Evolutionary conservation across 2,888 invertebrate species (phyloP).

Genomic region (Erpobdella octoculata): DNA sequence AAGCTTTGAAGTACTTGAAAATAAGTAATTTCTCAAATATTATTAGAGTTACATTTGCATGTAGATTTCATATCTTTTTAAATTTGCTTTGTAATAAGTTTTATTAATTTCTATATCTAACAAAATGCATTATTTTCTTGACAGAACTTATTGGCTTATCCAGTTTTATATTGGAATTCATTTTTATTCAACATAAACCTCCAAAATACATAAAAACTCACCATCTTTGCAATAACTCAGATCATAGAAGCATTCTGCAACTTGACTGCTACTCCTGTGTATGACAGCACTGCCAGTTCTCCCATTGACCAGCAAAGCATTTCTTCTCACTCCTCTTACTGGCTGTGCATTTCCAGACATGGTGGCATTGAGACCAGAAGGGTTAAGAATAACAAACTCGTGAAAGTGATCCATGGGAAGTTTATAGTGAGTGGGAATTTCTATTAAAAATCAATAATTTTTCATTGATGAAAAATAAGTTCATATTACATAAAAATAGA

Average conservation of each 20-base stretch:
- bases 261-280: not conserved
- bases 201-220: not conserved
- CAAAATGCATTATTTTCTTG: too few species aligned
- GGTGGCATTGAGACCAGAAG: constrained; percentile 47
- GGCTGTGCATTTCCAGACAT: constrained; percentile 37
- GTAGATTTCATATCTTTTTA: too few species aligned
- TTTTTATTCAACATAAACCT: not conserved
- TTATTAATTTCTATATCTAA: too few species aligned
- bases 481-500: too few species aligned
- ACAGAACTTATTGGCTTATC: too few species aligned
- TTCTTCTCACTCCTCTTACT: constrained; percentile 41
- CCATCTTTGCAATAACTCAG: constrained; percentile 22
- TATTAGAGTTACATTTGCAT: too few species aligned
- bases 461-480: not conserved
- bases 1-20: too few species aligned
- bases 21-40: too few species aligned
- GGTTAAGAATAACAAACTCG: constrained; percentile 41
- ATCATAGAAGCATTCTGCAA: constrained; percentile 19
- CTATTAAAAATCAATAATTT: constrained; percentile 3
- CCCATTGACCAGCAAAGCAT: constrained; percentile 43
- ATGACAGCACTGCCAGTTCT: not conserved
- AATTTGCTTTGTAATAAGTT: too few species aligned
- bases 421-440: constrained; percentile 41
- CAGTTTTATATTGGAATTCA: too few species aligned
- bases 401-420: constrained; percentile 46